Conservation (phyloP, 2,113 vertebrate species). For the Neopipo cinnamomea region DNA sequence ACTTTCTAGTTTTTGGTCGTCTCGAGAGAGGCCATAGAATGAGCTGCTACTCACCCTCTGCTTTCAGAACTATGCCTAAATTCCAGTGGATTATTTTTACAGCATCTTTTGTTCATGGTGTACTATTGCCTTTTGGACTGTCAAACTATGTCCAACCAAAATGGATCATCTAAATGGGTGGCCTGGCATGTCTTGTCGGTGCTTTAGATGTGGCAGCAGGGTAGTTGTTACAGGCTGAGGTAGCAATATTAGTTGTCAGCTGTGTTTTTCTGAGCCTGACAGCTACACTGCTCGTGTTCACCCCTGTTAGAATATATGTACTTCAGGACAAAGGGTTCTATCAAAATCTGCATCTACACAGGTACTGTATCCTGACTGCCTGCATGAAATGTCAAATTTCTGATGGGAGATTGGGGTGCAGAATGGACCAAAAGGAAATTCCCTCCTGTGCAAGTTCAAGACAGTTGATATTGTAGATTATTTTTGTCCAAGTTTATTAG, state of each 20-base stretch:
- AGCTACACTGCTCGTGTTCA: neutral
- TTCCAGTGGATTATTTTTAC: accelerated
- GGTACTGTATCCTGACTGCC: neutral
- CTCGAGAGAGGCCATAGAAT: neutral
- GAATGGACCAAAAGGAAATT: neutral
- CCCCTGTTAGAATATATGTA: neutral
- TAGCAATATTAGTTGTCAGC: neutral
- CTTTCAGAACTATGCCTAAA: neutral
- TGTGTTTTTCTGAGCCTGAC: neutral
- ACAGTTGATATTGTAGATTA: neutral
- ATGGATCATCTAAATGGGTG: neutral
- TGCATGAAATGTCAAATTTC: neutral
- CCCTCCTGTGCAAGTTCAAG: neutral
- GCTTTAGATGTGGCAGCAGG: neutral
- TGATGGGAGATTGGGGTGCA: neutral
- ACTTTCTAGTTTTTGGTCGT: neutral
- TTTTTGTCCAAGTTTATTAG: neutral
- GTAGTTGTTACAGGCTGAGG: neutral
- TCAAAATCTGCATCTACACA: neutral
- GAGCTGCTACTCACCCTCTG: neutral
- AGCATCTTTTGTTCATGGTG: accelerated
- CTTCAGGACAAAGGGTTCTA: neutral
- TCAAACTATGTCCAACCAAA: neutral
- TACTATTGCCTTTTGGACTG: neutral
- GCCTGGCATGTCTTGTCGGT: neutral